Evolutionary conservation across 2,113 vertebrate species (phyloP).

Genomic region (Mandrillus leucophaeus): DNA sequence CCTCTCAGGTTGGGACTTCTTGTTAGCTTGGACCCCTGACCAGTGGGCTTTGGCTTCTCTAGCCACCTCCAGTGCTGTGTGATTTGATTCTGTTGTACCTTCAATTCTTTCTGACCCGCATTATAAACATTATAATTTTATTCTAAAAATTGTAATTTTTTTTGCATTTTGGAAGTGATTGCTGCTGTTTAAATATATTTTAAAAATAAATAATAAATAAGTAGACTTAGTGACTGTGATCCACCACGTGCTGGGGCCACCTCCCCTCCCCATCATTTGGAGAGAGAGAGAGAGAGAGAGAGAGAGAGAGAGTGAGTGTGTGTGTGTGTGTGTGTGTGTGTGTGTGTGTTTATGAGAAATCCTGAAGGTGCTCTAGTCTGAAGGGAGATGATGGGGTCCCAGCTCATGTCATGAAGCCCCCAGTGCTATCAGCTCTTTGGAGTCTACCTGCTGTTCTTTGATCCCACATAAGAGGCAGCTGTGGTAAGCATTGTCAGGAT

Average conservation of each 20-base stretch:
- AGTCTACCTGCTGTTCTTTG: not conserved
- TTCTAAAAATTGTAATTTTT: constrained; percentile 80
- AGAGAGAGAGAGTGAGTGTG: too few species aligned
- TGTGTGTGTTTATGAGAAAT: not conserved
- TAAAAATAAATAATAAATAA: constrained; percentile 81
- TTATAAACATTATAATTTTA: constrained; percentile 81
- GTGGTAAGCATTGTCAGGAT: not conserved
- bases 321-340: rapidly evolving
- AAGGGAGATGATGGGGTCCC: not conserved
- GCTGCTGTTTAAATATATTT: constrained; percentile 84
- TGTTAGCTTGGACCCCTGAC: constrained; percentile 45
- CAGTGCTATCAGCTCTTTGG: not conserved
- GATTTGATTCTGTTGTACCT: constrained; percentile 75
- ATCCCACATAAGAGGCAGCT: not conserved
- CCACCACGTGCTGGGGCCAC: not conserved
- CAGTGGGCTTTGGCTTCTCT: constrained; percentile 55
- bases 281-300: too few species aligned
- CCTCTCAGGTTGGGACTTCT: constrained; percentile 55
- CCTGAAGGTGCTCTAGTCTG: not conserved
- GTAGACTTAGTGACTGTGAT: constrained; percentile 64
- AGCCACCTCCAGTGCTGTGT: constrained; percentile 57
- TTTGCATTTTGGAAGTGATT: constrained; percentile 81
- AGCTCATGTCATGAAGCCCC: not conserved
- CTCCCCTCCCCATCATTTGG: not conserved
- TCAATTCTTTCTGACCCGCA: constrained; percentile 77